Conservation (phyloP, 2,113 vertebrate genomes). For the Rhinolophus ferrumequinum region DNA sequence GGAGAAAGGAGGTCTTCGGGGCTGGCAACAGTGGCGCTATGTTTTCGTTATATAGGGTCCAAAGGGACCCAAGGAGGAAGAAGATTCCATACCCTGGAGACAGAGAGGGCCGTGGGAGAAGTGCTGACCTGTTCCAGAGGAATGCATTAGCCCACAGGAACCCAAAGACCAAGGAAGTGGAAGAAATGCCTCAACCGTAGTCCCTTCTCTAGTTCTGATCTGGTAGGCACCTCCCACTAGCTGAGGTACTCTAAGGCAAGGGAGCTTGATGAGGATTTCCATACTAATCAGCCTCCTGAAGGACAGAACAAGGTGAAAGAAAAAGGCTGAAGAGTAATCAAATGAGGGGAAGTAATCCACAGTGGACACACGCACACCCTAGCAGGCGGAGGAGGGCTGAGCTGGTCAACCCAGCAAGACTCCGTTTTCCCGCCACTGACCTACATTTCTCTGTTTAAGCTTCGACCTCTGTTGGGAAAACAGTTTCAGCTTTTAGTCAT, state of each 20-base stretch:
- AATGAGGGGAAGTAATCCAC: not conserved
- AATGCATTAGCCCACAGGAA: rapidly evolving
- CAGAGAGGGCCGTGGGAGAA: rapidly evolving
- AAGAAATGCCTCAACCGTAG: rapidly evolving
- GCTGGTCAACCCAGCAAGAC: rapidly evolving
- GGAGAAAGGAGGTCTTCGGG: rapidly evolving
- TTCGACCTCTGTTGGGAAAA: not conserved
- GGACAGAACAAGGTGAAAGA: not conserved
- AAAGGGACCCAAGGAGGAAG: not conserved
- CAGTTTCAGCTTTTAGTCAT: not conserved
- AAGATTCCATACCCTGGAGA: not conserved
- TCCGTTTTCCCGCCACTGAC: not conserved
- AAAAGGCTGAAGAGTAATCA: not conserved
- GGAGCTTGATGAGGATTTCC: not conserved
- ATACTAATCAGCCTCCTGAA: not conserved
- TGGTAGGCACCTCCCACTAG: not conserved
- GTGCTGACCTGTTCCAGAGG: not conserved
- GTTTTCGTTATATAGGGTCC: rapidly evolving
- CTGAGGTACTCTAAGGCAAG: not conserved
- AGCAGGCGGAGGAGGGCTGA: rapidly evolving
- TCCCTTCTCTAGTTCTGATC: not conserved
- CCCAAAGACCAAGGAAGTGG: not conserved
- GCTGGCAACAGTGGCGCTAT: too few species aligned
- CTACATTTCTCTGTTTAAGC: not conserved
- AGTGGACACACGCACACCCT: not conserved